Base-by-base conservation (phyloP, 2,797 vertebrate genomes). In the Argya squamiceps region DNA sequence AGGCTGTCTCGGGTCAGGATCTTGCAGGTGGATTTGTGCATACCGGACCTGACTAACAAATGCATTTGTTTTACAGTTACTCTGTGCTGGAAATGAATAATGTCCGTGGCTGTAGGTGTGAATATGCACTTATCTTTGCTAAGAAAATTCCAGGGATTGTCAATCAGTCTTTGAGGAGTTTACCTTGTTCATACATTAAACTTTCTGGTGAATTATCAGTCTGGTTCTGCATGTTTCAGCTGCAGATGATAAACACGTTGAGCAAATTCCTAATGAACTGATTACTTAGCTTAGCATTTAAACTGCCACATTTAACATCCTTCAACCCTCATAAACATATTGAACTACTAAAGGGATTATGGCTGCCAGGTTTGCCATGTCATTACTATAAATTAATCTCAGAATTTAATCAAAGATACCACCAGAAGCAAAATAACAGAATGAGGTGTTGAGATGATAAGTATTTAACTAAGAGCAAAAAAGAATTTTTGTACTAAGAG, bases 221-320 rank as follows among this genome's bases (percentile, higher is more conserved):
- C 82, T 13, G 1, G 80, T 64, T 91, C 87, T 89, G 41, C 50
- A 18, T 89, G 84, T 62, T 91, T 94, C 34, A 14, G 71, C 86
- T 96, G 92, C 81, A 97, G 89, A 93, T 2, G 12, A 74, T 82
- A 96, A 97, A 96, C 71, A 85, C 88, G 93, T 89, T 94, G 93
- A 96, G 69, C 92, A 92, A 94, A 96, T 95, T 97, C 80, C 90
- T 97, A 96, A 96, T 97, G 96, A 98, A 96, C 95, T 93, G 93
- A 97, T 97, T 94, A 94, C 89, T 97, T 95, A 92, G 96, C 90
- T 97, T 96, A 94, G 86, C 84, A 92, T 97, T 97, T 97, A 97
- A 98, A 97, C 92, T 91, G 92, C 77, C 20, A 87, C 89, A 92
- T 97, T 97, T 97, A 96, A 97, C 82, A 88, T 83, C 58, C 88